phyloP scores from a whole-genome alignment of 2,797 vertebrate species.

The Bufotes viridis region DNA sequence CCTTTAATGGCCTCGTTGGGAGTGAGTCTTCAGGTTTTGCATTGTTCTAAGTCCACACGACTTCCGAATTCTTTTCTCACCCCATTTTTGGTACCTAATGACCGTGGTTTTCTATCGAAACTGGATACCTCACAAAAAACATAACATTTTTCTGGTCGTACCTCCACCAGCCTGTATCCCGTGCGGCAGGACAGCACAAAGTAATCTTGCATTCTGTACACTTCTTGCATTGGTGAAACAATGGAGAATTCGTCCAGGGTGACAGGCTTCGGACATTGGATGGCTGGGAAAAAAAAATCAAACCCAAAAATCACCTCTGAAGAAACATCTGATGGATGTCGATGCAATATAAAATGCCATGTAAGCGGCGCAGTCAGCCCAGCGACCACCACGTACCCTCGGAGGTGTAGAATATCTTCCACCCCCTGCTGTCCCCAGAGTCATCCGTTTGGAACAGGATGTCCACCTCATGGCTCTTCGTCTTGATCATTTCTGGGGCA shows the following conservation, averaged over 20 bases:
- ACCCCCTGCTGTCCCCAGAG: conserved; percentile 76
- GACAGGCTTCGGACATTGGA: conserved; percentile 74
- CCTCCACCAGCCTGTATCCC: conserved; percentile 76
- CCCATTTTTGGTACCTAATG: too few relatives aligned
- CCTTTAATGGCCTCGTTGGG: too few relatives aligned
- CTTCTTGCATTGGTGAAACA: conserved; percentile 70
- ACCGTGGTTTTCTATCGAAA: too few relatives aligned
- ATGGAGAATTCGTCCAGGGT: conserved; percentile 72
- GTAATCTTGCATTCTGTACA: conserved; percentile 76
- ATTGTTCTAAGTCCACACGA: neutral
- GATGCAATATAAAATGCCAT: neutral
- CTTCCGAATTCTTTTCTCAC: neutral
- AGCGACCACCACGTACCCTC: conserved; percentile 69
- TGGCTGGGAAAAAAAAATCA: conserved; percentile 64
- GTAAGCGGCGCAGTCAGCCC: neutral
- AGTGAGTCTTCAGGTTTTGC: neutral
- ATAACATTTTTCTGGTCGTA: conserved; percentile 34
- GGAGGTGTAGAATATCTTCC: conserved; percentile 76
- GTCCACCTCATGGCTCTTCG: conserved; percentile 74
- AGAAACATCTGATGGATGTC: neutral
- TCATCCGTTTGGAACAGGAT: conserved; percentile 77
- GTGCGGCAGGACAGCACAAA: conserved; percentile 72
- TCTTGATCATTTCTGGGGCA: conserved; percentile 71
- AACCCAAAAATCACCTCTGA: neutral
- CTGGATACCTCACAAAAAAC: too few relatives aligned